Evolutionary conservation across 1,140 invertebrate genomes (phyloP).

Genomic region (Epicauta chinensis): DNA sequence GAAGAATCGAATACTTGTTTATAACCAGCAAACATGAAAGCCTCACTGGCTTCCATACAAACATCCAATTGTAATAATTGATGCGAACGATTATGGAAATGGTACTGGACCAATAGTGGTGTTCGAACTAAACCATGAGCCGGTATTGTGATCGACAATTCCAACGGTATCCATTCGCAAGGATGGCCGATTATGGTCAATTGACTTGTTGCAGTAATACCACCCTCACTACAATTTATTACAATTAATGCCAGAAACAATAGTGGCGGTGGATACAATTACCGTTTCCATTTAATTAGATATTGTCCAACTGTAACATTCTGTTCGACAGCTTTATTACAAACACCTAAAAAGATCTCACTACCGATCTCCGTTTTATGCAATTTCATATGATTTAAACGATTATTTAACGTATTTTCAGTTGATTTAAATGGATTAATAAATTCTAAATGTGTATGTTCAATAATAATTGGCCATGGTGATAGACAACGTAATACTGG

Average conservation of each 20-base stretch:
- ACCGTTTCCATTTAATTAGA: slow-evolving; percentile 71
- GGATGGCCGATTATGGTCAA: slow-evolving; percentile 51
- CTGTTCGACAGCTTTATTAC: slow-evolving; percentile 34
- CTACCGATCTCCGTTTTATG: slow-evolving; percentile 47
- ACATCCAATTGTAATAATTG: slow-evolving; percentile 66
- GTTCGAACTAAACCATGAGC: slow-evolving; percentile 67
- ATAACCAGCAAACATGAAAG: slow-evolving; percentile 86
- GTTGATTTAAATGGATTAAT: slow-evolving; percentile 42
- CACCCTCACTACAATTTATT: slow-evolving; percentile 24
- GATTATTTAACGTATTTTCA: slow-evolving; percentile 33
- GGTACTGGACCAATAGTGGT: slow-evolving; percentile 63
- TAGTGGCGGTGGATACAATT: slow-evolving; percentile 22
- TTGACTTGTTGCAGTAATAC: slow-evolving; percentile 43
- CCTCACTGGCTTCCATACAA: slow-evolving; percentile 73
- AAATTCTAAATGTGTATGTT: slow-evolving; percentile 57
- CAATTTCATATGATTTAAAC: slow-evolving; percentile 39
- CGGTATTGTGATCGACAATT: slow-evolving; percentile 64
- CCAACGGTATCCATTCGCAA: slow-evolving; percentile 62
- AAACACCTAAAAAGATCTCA: slow-evolving; percentile 47
- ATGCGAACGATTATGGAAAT: slow-evolving; percentile 64
- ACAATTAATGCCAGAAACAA: not conserved
- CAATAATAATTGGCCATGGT: slow-evolving; percentile 61
- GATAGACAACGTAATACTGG: slow-evolving; percentile 60
- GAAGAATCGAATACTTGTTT: slow-evolving; percentile 60
- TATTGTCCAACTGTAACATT: slow-evolving; percentile 55